Evolutionary conservation across 2,113 vertebrate species (phyloP), one percentile per base, ranked within the genome.

Genomic region (Polypterus senegalus): DNA sequence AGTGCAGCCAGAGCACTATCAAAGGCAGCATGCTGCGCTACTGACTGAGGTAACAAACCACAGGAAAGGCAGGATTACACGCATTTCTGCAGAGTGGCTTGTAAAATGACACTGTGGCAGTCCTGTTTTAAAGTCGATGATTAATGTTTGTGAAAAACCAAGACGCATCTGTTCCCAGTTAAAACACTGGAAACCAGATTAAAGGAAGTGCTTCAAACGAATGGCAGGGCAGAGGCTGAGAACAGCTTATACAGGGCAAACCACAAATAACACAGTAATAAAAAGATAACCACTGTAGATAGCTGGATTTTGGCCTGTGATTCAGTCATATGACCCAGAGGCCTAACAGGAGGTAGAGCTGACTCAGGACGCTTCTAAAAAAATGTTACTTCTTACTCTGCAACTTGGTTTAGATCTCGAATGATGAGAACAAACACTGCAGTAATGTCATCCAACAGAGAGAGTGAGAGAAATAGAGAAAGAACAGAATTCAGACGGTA

Each of bases 231-330:
- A 83, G 79, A 80, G 79, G 77, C 79, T 77, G 81, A 80, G 83
- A 85, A 82, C 81, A 85, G 78, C 77, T 85, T 82, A 80, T 79
- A 78, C 76, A 81, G 75, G 58, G 63, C 77, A 81, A 76, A 77
- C 82, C 79, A 62, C 79, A 84, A 81, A 73, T 77, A 76, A 80
- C 68, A 64, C 70, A 69, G 65, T 66, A 77, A 73, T 83, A 83
- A 80, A 84, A 69, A 66, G 10, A 55, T 55, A 55, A 27, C 27
- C 27, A 27, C 27, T 27, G 27, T 27, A 27, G 27, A 27, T 27
- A 27, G 27, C 27, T 27, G 27, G 27, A 27, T 27, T 27, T 27
- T 27, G 27, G 27, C 27, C 27, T 27, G 27, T 27, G 27, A 27
- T 27, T 27, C 27, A 27, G 27, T 27, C 27, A 27, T 27, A 27